These are phyloP conservation scores for Notarius quadriscutis DNA, from an alignment of 2,113 vertebrate genomes.

Conservation along the genomic window DNA sequence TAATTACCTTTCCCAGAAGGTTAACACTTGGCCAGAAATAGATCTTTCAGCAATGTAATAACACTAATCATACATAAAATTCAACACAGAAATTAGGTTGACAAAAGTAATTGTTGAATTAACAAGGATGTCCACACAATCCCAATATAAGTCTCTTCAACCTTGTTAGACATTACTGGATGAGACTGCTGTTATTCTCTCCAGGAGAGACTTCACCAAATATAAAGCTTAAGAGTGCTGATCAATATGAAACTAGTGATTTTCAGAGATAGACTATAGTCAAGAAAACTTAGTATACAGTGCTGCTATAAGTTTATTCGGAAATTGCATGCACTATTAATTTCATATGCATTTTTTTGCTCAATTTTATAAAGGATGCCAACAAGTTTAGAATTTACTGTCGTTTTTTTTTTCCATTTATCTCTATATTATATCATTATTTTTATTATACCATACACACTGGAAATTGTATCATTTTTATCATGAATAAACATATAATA, in stretches of 20 bases:
- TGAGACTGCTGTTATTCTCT: neutral
- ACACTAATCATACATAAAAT: neutral
- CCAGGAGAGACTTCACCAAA: neutral
- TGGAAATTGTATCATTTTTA: neutral
- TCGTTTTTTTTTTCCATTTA: neutral
- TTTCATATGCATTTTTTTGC: neutral
- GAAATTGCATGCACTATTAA: neutral
- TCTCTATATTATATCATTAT: neutral
- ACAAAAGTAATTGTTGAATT: neutral
- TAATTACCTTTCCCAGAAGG: neutral
- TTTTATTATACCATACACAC: neutral
- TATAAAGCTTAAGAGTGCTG: neutral
- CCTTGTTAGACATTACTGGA: neutral
- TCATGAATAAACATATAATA: neutral
- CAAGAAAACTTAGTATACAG: neutral
- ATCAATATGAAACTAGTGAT: neutral
- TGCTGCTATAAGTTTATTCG: neutral
- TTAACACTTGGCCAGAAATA: neutral
- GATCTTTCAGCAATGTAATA: neutral
- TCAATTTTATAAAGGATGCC: neutral
- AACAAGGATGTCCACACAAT: neutral
- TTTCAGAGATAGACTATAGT: neutral
- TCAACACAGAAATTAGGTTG: neutral
- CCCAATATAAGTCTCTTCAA: neutral
- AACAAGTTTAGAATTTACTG: neutral